A percentile compares a stretch with the other conserved stretches of the same genome.
Conservation (phyloP, 2,888 invertebrate species). For the Spodoptera exigua region DNA sequence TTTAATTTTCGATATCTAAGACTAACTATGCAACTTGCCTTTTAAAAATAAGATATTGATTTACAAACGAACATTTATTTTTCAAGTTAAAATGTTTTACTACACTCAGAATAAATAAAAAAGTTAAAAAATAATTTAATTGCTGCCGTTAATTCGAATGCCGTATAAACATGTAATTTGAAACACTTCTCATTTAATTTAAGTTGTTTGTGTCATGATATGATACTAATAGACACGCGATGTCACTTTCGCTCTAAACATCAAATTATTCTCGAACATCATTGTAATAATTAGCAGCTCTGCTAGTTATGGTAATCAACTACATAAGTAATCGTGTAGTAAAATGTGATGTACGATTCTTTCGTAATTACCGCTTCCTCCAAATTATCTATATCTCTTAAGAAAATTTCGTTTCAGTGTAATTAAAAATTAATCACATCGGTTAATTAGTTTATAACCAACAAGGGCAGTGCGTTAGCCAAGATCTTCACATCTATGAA, state of each 20-base stretch:
- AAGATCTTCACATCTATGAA: constrained; percentile 34
- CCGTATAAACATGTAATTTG: constrained; percentile 27
- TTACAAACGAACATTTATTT: constrained; percentile 6
- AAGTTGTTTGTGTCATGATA: constrained; percentile 43
- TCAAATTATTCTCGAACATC: constrained; percentile 33
- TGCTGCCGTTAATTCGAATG: background rate
- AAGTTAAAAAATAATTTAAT: constrained; percentile 18
- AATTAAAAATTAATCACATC: constrained; percentile 24
- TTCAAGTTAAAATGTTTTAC: background rate
- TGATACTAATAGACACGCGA: constrained; percentile 55
- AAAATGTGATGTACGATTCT: background rate
- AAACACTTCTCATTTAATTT: constrained; percentile 36
- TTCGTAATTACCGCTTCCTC: background rate
- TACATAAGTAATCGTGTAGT: background rate
- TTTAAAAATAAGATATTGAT: constrained; percentile 15
- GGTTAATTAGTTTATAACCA: constrained; percentile 21
- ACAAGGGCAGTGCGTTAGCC: constrained; percentile 13
- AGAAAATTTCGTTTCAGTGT: constrained; percentile 18
- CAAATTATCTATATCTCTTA: constrained; percentile 3
- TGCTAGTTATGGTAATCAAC: constrained; percentile 13
- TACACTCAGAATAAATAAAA: background rate
- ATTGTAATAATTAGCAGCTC: constrained; percentile 30
- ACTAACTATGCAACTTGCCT: constrained; percentile 16
- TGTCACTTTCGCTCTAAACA: constrained; percentile 17
- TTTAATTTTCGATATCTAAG: constrained; percentile 13